These are phyloP conservation scores for Gymnocypris eckloni DNA, from an alignment of 2,797 vertebrate species.

Conservation along the genomic window DNA sequence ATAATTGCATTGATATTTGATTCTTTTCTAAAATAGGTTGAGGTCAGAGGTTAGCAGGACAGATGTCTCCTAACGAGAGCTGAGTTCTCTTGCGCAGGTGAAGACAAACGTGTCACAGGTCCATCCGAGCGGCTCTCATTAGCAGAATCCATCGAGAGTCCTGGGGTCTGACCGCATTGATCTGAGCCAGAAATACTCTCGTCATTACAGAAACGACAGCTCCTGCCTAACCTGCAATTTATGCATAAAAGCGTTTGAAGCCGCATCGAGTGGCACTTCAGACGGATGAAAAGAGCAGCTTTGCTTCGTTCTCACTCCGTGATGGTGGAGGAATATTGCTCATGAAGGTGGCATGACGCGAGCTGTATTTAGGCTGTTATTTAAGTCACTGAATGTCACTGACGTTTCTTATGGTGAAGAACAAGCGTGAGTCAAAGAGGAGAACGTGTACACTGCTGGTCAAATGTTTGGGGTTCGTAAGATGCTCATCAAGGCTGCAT, in stretches of 20 bases:
- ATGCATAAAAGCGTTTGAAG: constrained; percentile 12
- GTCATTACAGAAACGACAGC: constrained; percentile 12
- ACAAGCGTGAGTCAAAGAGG: not conserved
- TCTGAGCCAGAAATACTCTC: constrained; percentile 15
- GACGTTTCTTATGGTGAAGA: not conserved
- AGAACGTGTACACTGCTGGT: not conserved
- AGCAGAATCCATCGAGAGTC: constrained; percentile 1
- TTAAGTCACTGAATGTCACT: not conserved
- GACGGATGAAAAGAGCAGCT: constrained; percentile 4
- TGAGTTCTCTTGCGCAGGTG: not conserved
- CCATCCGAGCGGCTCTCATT: not conserved
- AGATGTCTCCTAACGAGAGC: not conserved
- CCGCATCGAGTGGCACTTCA: constrained; percentile 7
- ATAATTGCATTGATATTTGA: not conserved
- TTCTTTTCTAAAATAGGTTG: not conserved
- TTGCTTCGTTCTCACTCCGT: not conserved
- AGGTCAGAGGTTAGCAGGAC: not conserved
- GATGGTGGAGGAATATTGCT: not conserved
- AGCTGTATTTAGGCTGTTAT: not conserved
- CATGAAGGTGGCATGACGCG: not conserved
- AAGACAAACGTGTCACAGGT: not conserved
- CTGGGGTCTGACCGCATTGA: not conserved
- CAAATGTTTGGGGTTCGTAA: not conserved
- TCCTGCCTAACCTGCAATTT: constrained; percentile 24
- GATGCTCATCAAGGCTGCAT: not conserved